These are phyloP conservation scores for Probosciger aterrimus DNA, from an alignment of 2,113 vertebrate genomes.

Conservation along the genomic window DNA sequence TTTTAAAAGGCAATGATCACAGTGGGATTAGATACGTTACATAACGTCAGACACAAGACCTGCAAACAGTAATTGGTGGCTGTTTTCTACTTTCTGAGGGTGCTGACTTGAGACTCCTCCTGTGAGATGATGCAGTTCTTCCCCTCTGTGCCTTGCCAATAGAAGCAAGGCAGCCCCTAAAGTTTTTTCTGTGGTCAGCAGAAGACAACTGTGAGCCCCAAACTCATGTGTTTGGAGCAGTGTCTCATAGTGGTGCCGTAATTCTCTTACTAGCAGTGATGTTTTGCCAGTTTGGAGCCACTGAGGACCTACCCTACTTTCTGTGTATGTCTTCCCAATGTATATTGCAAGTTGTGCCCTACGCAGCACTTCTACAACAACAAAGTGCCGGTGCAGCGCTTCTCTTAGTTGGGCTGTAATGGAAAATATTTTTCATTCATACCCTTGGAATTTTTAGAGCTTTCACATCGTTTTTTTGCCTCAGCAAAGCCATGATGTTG, in stretches of 20 bases:
- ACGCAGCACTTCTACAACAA: constrained; percentile 1
- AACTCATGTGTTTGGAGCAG: rapidly evolving
- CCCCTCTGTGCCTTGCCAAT: not conserved
- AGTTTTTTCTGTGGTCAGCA: not conserved
- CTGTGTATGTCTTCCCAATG: not conserved
- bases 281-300: not conserved
- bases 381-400: not conserved
- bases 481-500: not conserved
- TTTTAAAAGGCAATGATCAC: constrained; percentile 32
- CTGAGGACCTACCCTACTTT: constrained; percentile 56
- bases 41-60: not conserved
- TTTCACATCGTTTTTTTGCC: rapidly evolving
- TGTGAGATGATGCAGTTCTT: not conserved
- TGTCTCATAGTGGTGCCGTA: rapidly evolving
- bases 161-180: not conserved
- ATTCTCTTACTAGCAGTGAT: not conserved
- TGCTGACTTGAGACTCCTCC: not conserved
- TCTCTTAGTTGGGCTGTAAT: not conserved
- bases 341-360: constrained; percentile 1
- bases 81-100: not conserved
- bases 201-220: not conserved
- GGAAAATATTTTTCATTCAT: constrained; percentile 29
- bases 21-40: not conserved
- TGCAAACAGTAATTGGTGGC: not conserved
- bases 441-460: not conserved